Evolutionary conservation across 2,113 vertebrate genomes (phyloP), one percentile per base, ranked within the genome.

Genomic region (Dunckerocampus dactyliophorus): DNA sequence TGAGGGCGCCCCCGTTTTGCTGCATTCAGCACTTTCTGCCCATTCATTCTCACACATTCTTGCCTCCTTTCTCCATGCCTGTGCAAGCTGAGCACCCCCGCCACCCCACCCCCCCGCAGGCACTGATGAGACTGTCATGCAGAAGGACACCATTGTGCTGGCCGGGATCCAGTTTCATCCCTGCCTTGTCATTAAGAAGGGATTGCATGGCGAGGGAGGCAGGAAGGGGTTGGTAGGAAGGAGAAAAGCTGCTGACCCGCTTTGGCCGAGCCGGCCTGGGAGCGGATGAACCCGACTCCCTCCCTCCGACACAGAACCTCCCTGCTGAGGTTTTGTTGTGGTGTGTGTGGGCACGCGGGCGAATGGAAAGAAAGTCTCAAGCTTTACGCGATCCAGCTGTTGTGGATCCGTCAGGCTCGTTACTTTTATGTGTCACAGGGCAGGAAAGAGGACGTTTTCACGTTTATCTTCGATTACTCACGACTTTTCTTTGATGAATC

Each of bases 101-200:
- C n/a, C 56, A 8, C 20, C 13, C 13, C 16, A 55, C 72, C 68
- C 63, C 54, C 34, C 69, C 46, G 69, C 61, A 71, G 48, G 65
- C 81, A 57, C 67, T 85, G 86, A 87, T 85, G 85, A 72, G 81
- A 85, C 88, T 78, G 87, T 90, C 87, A 84, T 85, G 85, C 85
- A 88, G 89, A 91, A 90, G 88, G 88, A 87, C 85, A 83, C 85
- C 59, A 86, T 91, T 91, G 87, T 89, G 68, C 77, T 24, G 75
- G 31, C 31, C 72, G 65, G 78, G 84, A 86, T 90, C 86, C 67
- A 64, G 72, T 89, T 92, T 91, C 88, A 82, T 62, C 76, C 64
- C 71, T 82, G 85, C 75, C 77, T 82, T 88, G 86, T 90, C 87
- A 90, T 90, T 88, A 90, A 89, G 88, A 89, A 86, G 82, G 81